phyloP scores from a whole-genome alignment of 1,140 invertebrate species.

The Elysia chlorotica region DNA sequence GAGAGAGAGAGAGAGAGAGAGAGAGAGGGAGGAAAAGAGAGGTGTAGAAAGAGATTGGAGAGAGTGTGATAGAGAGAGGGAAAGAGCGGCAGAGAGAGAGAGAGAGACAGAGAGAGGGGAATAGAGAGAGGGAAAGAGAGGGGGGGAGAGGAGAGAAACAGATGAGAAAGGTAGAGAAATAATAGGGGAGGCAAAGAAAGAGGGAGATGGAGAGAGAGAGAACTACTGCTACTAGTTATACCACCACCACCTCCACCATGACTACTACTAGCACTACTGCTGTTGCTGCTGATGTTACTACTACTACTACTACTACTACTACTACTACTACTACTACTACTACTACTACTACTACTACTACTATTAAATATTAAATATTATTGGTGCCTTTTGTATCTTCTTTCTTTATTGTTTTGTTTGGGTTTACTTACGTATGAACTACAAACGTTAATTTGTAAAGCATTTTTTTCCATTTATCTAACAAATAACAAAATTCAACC shows the following conservation, averaged over 20 bases:
- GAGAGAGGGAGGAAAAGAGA: background rate
- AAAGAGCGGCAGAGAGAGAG: background rate
- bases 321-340: background rate
- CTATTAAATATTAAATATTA: no score
- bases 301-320: background rate
- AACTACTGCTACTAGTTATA: background rate
- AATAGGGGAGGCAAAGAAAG: background rate
- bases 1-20: conserved; percentile 1
- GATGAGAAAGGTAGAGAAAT: background rate
- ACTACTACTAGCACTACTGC: background rate
- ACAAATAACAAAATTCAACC: no score
- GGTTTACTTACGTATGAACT: no score
- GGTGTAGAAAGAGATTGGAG: background rate
- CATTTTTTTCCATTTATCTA: no score
- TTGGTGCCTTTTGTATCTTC: no score
- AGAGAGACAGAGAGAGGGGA: background rate
- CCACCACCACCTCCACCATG: background rate
- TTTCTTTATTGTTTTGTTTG: no score
- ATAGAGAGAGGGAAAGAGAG: background rate
- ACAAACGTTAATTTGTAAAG: no score
- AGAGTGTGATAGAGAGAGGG: background rate
- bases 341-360: no score
- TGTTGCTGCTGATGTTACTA: background rate
- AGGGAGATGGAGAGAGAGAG: background rate
- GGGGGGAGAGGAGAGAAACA: background rate